A percentile compares a stretch with the other conserved stretches of the same genome.
phyloP scores from a whole-genome alignment of 1,140 invertebrate genomes.

The Neodiprion virginianus region DNA sequence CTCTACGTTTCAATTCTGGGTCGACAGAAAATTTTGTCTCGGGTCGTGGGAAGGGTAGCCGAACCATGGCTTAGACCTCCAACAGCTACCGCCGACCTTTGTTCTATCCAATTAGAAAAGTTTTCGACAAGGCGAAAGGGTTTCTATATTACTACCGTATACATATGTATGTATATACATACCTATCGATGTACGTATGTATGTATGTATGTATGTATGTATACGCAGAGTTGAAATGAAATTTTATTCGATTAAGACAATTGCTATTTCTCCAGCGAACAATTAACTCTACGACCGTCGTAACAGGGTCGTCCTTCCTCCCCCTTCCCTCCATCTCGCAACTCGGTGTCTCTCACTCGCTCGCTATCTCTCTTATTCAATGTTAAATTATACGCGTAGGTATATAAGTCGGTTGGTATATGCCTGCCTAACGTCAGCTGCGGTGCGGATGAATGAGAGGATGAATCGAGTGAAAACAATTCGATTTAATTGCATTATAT shows the following conservation, averaged over 20 bases:
- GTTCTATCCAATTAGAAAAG: background rate
- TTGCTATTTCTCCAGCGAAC: background rate
- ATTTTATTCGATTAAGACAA: conserved; percentile 6
- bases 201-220: too few relatives aligned
- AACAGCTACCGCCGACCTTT: background rate
- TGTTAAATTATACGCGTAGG: too few relatives aligned
- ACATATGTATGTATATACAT: background rate
- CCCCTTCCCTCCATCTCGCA: background rate
- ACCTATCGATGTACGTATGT: too few relatives aligned
- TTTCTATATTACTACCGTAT: background rate
- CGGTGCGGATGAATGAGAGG: too few relatives aligned
- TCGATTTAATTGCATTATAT: background rate
- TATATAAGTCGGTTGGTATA: too few relatives aligned
- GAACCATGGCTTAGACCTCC: background rate
- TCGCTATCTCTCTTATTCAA: too few relatives aligned
- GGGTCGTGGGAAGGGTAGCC: conserved; percentile 3
- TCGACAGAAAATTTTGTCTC: background rate
- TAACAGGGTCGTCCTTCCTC: background rate
- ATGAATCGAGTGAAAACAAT: background rate
- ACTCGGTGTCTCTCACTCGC: too few relatives aligned
- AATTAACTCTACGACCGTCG: background rate
- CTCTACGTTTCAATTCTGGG: background rate
- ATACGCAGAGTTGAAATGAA: background rate
- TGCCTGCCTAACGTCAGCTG: too few relatives aligned
- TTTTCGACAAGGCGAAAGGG: background rate